Evolutionary conservation across 2,888 invertebrate species (phyloP).

Genomic region (Andricus curvator): DNA sequence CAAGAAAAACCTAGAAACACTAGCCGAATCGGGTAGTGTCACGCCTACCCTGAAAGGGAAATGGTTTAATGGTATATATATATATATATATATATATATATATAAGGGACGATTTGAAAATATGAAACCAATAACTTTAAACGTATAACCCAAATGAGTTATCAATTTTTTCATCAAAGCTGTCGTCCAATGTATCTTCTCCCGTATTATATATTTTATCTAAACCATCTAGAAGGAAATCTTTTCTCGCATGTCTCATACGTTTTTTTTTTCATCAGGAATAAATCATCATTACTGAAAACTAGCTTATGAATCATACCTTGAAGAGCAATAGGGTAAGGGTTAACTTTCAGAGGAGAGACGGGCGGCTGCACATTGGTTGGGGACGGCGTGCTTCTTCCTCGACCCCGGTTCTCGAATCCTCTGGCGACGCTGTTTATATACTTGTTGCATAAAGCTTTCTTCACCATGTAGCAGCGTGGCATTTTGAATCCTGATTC

Average conservation of each 20-base stretch:
- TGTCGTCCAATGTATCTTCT: neutral
- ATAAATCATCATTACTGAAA: neutral
- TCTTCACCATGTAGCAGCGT: conserved; percentile 89
- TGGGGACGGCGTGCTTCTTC: conserved; percentile 70
- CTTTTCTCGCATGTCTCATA: neutral
- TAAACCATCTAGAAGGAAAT: neutral
- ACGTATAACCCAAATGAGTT: neutral
- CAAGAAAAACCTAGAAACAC: too few relatives aligned
- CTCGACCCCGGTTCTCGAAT: conserved; percentile 73
- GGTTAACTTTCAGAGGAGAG: conserved; percentile 63
- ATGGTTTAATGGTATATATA: too few relatives aligned
- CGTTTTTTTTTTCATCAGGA: neutral
- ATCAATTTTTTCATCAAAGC: neutral
- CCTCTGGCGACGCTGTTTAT: conserved; percentile 74
- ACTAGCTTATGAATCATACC: conserved; percentile 57
- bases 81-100: too few relatives aligned
- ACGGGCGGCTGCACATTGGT: conserved; percentile 56
- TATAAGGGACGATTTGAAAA: too few relatives aligned
- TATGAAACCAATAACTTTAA: neutral
- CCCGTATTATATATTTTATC: neutral
- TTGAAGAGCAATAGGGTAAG: conserved; percentile 64
- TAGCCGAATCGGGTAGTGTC: too few relatives aligned
- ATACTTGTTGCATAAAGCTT: conserved; percentile 80
- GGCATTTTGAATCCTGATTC: conserved; percentile 81
- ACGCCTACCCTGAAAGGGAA: too few relatives aligned